Evolutionary conservation across 2,797 vertebrate species (phyloP), one percentile per base, ranked within the genome.

Genomic region (Manis crassicaudata): DNA sequence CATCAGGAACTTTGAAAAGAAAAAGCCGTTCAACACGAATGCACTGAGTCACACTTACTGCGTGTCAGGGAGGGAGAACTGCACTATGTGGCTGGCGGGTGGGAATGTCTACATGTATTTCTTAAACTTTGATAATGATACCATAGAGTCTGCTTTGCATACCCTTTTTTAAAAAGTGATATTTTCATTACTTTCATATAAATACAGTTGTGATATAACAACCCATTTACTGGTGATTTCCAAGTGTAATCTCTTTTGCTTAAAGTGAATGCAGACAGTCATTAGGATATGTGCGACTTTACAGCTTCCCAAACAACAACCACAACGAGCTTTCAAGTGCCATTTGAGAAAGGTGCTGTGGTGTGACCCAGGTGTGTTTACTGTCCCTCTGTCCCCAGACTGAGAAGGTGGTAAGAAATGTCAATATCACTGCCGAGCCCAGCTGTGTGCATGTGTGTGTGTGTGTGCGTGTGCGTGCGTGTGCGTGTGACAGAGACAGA

Each of bases 121-220:
- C 95, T 65, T 58, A 92, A 92, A 52, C n/a, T 67, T 96, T 37
- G 80, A 86, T 76, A 81, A 54, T 18, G 52, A 84, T 89, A 56
- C 88, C 67, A 7, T 68, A 77, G 37, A 94, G 68, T 63, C 62
- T 63, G 56, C 60, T 92, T 92, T 86, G 88, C 20, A 52, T 75
- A 95, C 60, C 73, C 73, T 97, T 94, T 90, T 50, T 9, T 0
- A 12, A 50, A 65, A 60, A 94, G 54, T 68, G 73, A 8, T 96
- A 88, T 96, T 97, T 96, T 94, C 89, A 85, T 95, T 60, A 86
- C 86, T 96, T 96, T 92, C 65, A 6, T 95, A 73, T 54, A 77
- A 90, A 96, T 73, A 60, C 75, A 52, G 73, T 54, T 80, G 88
- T 52, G 35, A 65, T 6, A 9, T 18, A 32, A 35, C 23, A 54